These are phyloP conservation scores for Cephus spinipes DNA, from an alignment of 2,888 invertebrate species.

Conservation along the genomic window DNA sequence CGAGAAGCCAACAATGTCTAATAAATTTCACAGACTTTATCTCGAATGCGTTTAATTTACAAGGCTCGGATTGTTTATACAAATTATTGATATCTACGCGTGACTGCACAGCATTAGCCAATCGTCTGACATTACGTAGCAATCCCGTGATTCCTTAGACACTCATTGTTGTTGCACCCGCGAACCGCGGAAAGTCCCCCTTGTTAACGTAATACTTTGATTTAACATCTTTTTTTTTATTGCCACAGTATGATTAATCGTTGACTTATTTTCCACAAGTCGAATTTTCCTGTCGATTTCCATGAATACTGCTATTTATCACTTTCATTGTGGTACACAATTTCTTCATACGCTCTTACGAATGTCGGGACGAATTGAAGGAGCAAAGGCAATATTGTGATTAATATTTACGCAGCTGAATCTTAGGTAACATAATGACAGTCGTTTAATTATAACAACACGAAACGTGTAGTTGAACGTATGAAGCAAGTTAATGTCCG, in stretches of 20 bases:
- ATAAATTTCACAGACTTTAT: constrained; percentile 31
- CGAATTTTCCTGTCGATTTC: neutral
- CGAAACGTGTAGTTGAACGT: neutral
- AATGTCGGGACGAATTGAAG: neutral
- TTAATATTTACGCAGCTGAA: neutral
- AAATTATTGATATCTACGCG: constrained; percentile 36
- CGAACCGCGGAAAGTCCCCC: neutral
- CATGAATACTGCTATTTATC: neutral
- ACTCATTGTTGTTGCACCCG: neutral
- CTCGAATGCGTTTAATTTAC: constrained; percentile 40
- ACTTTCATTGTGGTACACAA: neutral
- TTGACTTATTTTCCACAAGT: neutral
- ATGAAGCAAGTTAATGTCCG: neutral
- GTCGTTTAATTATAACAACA: neutral
- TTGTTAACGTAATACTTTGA: neutral
- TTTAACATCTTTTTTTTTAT: neutral
- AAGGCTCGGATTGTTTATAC: constrained; percentile 37
- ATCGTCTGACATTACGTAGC: neutral
- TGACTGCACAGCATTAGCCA: neutral
- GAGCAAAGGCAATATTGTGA: neutral
- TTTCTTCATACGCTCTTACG: neutral
- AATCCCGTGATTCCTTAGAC: neutral
- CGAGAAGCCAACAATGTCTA: constrained; percentile 27
- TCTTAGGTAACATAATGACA: neutral
- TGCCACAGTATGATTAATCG: neutral